Evolutionary conservation across 2,797 vertebrate species (phyloP).

Genomic region (Sebastes wilsoni): DNA sequence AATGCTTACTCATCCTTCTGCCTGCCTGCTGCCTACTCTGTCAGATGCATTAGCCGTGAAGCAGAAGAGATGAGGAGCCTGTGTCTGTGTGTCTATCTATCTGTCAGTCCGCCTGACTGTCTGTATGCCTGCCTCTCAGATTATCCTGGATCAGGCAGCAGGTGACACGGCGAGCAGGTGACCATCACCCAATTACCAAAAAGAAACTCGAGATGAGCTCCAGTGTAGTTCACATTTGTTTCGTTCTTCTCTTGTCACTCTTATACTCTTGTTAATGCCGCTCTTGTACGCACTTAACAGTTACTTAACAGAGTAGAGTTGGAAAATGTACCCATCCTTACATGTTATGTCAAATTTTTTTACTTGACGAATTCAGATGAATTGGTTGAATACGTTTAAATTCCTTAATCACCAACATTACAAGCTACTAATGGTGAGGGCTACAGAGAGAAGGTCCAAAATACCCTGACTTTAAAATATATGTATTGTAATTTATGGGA

Average conservation of each 20-base stretch:
- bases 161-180: conserved; percentile 76
- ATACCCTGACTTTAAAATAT: neutral
- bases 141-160: conserved; percentile 70
- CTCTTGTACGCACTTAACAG: neutral
- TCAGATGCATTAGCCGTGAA: conserved; percentile 77
- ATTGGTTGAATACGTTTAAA: neutral
- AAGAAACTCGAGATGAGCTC: conserved; percentile 58
- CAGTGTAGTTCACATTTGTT: conserved; percentile 17
- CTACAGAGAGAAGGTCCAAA: neutral
- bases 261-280: neutral
- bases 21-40: conserved; percentile 76
- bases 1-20: conserved; percentile 80
- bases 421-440: neutral
- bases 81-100: conserved; percentile 70
- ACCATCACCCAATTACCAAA: conserved; percentile 68
- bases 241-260: neutral
- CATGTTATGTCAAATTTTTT: neutral
- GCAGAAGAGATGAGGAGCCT: conserved; percentile 74
- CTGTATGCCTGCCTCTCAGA: conserved; percentile 62
- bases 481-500: neutral
- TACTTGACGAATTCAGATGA: neutral
- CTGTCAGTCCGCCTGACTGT: conserved; percentile 65
- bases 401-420: neutral
- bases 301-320: neutral
- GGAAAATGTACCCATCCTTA: neutral